These are phyloP conservation scores for Zoanthus sociatus DNA, from an alignment of 92 coral and sea anemone species.

Conservation along the genomic window DNA sequence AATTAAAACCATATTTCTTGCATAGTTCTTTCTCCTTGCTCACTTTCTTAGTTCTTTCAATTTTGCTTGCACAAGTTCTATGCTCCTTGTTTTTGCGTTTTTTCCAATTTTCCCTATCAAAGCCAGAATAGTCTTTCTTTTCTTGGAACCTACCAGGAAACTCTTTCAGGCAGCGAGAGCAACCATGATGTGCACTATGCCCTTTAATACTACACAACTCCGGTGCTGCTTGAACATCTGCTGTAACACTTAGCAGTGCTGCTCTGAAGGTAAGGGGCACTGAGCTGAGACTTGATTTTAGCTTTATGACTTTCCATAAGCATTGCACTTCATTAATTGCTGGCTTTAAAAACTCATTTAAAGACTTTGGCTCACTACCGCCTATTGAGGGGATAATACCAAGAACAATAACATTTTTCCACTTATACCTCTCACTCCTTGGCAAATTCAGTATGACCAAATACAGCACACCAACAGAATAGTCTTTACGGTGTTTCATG, in stretches of 20 bases:
- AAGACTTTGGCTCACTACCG: background rate
- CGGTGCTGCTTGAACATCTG: conserved; percentile 3
- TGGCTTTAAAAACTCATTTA: background rate
- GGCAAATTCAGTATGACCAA: conserved; percentile 47
- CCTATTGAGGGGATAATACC: background rate
- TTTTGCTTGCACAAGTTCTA: conserved; percentile 20
- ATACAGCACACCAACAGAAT: conserved; percentile 80
- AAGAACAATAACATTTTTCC: conserved; percentile 2
- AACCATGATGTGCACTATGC: conserved; percentile 54
- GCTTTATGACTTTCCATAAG: background rate
- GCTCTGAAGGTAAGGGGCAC: background rate
- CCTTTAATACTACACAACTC: conserved; percentile 17
- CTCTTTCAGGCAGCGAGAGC: conserved; percentile 54
- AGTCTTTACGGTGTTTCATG: conserved; percentile 74
- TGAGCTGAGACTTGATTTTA: conserved; percentile 11
- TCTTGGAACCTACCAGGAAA: conserved; percentile 66
- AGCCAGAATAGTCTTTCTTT: conserved; percentile 65
- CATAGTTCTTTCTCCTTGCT: background rate
- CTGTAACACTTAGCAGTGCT: background rate
- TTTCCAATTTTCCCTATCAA: conserved; percentile 52
- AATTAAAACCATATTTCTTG: conserved; percentile 45
- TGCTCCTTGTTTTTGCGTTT: conserved; percentile 43
- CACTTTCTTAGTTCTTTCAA: conserved; percentile 26
- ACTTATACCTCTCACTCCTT: background rate
- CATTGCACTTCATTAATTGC: background rate